Evolutionary conservation across 2,113 vertebrate species (phyloP).

Genomic region (Podarcis cretensis): DNA sequence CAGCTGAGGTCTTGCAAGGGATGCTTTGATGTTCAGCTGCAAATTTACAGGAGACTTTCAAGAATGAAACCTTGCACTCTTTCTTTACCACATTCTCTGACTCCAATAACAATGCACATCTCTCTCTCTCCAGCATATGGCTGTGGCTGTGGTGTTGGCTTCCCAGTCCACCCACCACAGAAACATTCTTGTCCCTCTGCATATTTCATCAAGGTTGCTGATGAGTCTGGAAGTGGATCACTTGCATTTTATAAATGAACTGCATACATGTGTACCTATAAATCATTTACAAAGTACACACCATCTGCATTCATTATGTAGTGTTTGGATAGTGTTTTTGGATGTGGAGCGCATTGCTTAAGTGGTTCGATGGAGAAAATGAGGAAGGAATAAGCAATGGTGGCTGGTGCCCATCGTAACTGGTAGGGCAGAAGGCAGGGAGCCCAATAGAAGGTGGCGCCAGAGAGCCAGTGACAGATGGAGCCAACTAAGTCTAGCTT

Average conservation of each 20-base stretch:
- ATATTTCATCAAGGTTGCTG: neutral
- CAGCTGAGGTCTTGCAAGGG: neutral
- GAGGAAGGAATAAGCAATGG: neutral
- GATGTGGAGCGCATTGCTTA: neutral
- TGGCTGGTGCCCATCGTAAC: too few species aligned
- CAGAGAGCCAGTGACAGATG: too few species aligned
- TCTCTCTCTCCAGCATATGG: neutral
- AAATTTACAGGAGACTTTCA: neutral
- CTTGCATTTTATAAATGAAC: neutral
- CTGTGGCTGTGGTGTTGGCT: neutral
- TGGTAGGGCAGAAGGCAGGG: too few species aligned
- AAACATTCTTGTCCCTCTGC: neutral
- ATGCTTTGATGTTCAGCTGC: neutral
- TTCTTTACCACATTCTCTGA: neutral
- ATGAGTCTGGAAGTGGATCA: neutral
- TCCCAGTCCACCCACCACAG: neutral
- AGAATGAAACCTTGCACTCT: neutral
- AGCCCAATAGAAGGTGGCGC: too few species aligned
- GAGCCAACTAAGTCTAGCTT: too few species aligned
- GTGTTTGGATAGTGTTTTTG: neutral
- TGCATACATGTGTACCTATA: neutral
- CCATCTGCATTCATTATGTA: conserved; percentile 1
- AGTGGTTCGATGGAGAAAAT: neutral
- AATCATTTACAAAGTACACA: conserved; percentile 18
- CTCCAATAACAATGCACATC: neutral